Conservation (phyloP, 2,113 vertebrate species). For the Solea senegalensis region DNA sequence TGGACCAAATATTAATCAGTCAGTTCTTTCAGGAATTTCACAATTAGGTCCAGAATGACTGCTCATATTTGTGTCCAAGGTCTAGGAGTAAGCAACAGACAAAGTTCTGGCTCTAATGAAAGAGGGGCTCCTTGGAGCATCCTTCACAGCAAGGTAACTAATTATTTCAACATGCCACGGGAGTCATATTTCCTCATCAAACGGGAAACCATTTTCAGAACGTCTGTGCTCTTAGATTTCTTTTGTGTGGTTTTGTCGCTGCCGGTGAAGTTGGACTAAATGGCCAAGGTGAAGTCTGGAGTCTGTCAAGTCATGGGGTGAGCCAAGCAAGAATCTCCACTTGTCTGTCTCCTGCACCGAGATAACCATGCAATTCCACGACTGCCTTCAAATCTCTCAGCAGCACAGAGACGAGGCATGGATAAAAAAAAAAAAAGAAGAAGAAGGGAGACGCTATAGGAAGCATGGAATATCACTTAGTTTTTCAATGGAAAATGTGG, state of each 20-base stretch:
- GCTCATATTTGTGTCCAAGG: conserved; percentile 60
- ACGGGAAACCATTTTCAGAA: conserved; percentile 78
- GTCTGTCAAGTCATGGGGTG: conserved; percentile 61
- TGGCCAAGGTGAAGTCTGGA: conserved; percentile 72
- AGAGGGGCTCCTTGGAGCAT: conserved; percentile 60
- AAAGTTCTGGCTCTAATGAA: conserved; percentile 68
- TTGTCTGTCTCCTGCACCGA: conserved; percentile 62
- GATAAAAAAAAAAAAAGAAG: conserved; percentile 21
- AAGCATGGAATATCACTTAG: conserved; percentile 76
- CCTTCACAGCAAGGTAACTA: conserved; percentile 74
- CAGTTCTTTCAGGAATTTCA: conserved; percentile 63
- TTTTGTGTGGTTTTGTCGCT: conserved; percentile 56
- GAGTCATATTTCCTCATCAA: conserved; percentile 81
- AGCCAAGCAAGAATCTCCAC: conserved; percentile 66
- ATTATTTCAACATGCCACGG: conserved; percentile 80
- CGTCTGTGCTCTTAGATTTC: conserved; percentile 70
- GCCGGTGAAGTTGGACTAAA: conserved; percentile 55
- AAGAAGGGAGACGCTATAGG: conserved; percentile 45
- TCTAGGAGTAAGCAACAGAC: conserved; percentile 49
- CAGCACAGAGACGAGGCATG: conserved; percentile 42
- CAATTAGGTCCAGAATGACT: conserved; percentile 58
- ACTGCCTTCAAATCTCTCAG: conserved; percentile 64
- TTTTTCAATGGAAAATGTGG: conserved; percentile 75
- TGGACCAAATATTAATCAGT: conserved; percentile 64
- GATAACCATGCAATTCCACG: conserved; percentile 62